These are phyloP conservation scores for Odontomyia ornata DNA, from an alignment of 2,888 invertebrate species.

Conservation along the genomic window DNA sequence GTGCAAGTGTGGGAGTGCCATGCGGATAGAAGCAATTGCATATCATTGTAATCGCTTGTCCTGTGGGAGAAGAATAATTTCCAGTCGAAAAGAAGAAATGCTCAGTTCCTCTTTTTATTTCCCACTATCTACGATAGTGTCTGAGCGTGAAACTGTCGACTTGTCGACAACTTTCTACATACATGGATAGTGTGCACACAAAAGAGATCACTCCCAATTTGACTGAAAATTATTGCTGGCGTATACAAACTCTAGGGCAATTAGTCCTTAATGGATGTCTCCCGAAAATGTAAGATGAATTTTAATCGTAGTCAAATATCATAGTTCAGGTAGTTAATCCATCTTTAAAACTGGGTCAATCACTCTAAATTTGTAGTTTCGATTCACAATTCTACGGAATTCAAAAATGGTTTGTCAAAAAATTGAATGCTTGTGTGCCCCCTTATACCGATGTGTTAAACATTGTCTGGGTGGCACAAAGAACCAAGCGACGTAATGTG, in stretches of 20 bases:
- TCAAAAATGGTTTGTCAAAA: no score
- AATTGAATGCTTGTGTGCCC: no score
- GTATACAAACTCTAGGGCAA: not conserved
- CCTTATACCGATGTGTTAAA: no score
- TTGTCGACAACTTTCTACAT: not conserved
- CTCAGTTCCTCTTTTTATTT: not conserved
- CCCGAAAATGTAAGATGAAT: no score
- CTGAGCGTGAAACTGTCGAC: not conserved
- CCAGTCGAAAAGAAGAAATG: constrained; percentile 20
- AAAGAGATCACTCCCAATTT: not conserved
- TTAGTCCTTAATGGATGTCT: constrained; percentile 10
- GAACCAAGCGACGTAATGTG: no score
- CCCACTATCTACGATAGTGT: not conserved
- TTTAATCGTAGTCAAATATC: no score
- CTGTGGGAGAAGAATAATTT: constrained; percentile 35
- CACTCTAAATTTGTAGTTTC: no score
- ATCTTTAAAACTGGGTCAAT: no score
- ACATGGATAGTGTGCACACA: not conserved
- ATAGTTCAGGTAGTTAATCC: no score
- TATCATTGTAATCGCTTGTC: constrained; percentile 39
- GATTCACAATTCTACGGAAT: no score
- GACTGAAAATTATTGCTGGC: not conserved
- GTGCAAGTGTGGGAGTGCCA: constrained; percentile 3
- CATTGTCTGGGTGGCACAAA: no score
- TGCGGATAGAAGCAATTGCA: constrained; percentile 24